phyloP scores from a whole-genome alignment of 2,113 vertebrate species.

The Lepus europaeus region DNA sequence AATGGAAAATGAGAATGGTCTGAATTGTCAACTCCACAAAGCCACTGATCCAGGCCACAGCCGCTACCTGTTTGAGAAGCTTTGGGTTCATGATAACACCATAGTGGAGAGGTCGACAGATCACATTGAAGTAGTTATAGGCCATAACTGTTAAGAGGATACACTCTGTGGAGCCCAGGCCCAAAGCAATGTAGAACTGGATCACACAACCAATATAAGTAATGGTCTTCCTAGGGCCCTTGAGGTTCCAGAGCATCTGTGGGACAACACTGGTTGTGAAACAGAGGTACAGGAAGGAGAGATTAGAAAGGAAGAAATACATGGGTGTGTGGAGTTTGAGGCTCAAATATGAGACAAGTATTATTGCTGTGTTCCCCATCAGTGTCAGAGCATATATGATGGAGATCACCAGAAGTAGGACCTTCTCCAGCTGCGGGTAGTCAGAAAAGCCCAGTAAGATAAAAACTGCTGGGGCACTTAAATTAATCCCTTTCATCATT shows the following conservation, averaged over 20 bases:
- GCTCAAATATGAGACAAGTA: neutral
- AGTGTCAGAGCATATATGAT: neutral
- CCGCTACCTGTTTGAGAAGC: neutral
- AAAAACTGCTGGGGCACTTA: neutral
- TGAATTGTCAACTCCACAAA: conserved; percentile 29
- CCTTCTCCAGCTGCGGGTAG: neutral
- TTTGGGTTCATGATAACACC: conserved; percentile 8
- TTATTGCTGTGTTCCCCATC: conserved; percentile 10
- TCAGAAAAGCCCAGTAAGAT: conserved; percentile 60
- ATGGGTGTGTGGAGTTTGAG: conserved; percentile 54
- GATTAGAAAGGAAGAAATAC: conserved; percentile 67
- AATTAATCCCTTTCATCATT: neutral
- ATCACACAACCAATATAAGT: conserved; percentile 8
- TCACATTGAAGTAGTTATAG: conserved; percentile 45
- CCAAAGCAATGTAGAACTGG: neutral
- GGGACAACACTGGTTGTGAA: conserved; percentile 57
- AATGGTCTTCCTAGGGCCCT: conserved; percentile 45
- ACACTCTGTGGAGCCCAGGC: conserved; percentile 39
- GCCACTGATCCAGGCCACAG: conserved; percentile 22
- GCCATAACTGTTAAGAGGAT: conserved; percentile 56
- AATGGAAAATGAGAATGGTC: conserved; percentile 22
- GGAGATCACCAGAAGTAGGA: conserved; percentile 31
- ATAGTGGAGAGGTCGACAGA: conserved; percentile 53
- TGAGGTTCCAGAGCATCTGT: conserved; percentile 65
- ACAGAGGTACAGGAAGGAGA: conserved; percentile 56